Evolutionary conservation across 2,888 invertebrate species (phyloP).

Genomic region (Drosophila nr. perissopoda): DNA sequence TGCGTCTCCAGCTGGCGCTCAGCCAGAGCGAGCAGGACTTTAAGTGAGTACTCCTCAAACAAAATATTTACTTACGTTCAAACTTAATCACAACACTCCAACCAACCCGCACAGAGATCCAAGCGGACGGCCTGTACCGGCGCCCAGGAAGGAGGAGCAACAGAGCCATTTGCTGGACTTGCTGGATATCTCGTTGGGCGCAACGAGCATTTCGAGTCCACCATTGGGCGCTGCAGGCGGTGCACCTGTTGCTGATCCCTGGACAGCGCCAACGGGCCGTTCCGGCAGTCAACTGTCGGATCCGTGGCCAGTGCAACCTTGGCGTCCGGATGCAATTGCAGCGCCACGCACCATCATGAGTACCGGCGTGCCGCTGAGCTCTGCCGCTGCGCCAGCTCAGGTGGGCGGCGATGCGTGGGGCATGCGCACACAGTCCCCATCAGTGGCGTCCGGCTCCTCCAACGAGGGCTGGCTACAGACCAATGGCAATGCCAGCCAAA

Average conservation of each 20-base stretch:
- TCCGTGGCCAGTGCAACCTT: constrained; percentile 85
- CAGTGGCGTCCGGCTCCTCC: constrained; percentile 84
- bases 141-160: constrained; percentile 81
- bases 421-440: constrained; percentile 84
- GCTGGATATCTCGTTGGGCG: constrained; percentile 91
- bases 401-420: constrained; percentile 79
- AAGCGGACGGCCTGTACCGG: constrained; percentile 61
- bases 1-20: constrained; percentile 96
- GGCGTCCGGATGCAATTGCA: constrained; percentile 73
- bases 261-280: constrained; percentile 88
- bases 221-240: constrained; percentile 83
- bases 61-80: background rate
- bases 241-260: constrained; percentile 88
- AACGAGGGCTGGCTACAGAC: constrained; percentile 85
- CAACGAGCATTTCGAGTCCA: constrained; percentile 86
- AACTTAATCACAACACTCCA: background rate
- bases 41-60: constrained; percentile 87
- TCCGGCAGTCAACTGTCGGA: constrained; percentile 85
- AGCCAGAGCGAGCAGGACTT: constrained; percentile 97
- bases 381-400: constrained; percentile 30
- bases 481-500: constrained; percentile 74
- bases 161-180: constrained; percentile 93
- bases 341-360: constrained; percentile 75
- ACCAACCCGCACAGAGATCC: constrained; percentile 37
- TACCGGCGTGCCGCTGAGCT: constrained; percentile 70